A percentile compares a stretch with the other conserved stretches of the same genome.
These are phyloP conservation scores for Callyntrura sp. DNA, from an alignment of 2,888 invertebrate genomes.

Conservation along the genomic window DNA sequence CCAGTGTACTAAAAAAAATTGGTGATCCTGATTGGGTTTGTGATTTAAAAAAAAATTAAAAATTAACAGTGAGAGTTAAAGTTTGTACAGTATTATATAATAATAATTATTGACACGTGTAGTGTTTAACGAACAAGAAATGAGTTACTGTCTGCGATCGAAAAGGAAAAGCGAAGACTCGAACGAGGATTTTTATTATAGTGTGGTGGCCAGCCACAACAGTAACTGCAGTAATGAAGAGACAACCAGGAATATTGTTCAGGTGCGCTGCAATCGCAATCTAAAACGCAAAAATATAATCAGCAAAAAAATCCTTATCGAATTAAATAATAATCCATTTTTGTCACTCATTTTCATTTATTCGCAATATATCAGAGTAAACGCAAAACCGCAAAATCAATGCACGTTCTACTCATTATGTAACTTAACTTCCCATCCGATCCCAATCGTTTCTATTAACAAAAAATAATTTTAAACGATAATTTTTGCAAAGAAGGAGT, in stretches of 20 bases:
- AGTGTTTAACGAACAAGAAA: background rate
- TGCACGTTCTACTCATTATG: too few relatives aligned
- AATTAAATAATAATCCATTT: too few relatives aligned
- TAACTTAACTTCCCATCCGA: background rate
- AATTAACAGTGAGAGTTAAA: background rate
- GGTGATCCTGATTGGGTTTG: background rate
- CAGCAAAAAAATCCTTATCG: too few relatives aligned
- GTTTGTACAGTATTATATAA: background rate
- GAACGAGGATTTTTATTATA: conserved; percentile 74
- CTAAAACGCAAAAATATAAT: background rate
- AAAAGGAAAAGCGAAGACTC: conserved; percentile 74
- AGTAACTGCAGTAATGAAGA: conserved; percentile 38
- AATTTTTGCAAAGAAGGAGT: too few relatives aligned
- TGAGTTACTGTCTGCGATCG: conserved; percentile 77
- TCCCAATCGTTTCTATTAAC: background rate
- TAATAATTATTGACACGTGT: too few relatives aligned
- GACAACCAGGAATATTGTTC: conserved; percentile 72
- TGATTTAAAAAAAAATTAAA: background rate
- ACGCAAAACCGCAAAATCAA: too few relatives aligned
- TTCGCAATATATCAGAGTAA: too few relatives aligned
- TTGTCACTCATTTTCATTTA: too few relatives aligned
- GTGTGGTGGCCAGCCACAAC: conserved; percentile 55
- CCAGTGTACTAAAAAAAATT: background rate
- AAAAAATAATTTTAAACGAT: too few relatives aligned
- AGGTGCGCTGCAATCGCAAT: conserved; percentile 62